Evolutionary conservation across 2,888 invertebrate genomes (phyloP), one percentile per base, ranked within the genome.

Genomic region (Trichopria drosophilae): DNA sequence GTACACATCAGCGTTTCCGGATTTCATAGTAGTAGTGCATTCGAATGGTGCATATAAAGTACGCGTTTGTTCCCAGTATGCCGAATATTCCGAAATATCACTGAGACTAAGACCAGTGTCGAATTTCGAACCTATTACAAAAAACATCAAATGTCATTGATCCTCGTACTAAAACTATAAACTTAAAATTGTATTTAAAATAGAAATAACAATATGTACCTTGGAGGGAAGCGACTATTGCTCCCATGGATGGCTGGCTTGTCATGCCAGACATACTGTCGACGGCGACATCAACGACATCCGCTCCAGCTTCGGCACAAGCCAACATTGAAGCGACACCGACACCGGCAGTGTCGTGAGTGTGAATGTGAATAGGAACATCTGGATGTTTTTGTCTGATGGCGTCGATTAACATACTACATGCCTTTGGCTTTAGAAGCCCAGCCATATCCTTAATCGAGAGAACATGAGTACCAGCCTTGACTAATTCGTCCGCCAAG

Each of bases 261-360:
- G 99, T 99, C 84, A 99, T 87, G 15, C 99, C 99, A 7, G 95
- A 95, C 98, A 99, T 97, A 60, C 95, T 90, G 76, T 99, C 99
- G 1, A 97, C 96, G 10, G 99, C 99, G 6, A 92, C 95, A 75
- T 98, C 98, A 0, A 98, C 94, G 4, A 94, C 87, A 78, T 98
- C 97, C 0, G 96, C 96, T 19, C 96, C 94, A 28, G 96, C 90
- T 69, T 88, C 82, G 1, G 93, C 92, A 71, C 93, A 90, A 41
- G 93, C 91, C 66, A 97, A 76, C 94, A 95, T 93, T 5, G 94
- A 80, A 0, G 97, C 95, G 35, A 98, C 93, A 28, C 98, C 98
- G 36, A 92, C 95, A 36, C 98, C 98, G 1, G 93, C 88, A 4
- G 99, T 99, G 77, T 99, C 99, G 76, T 99, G 99, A 0, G 98